Conservation (phyloP, 2,113 vertebrate genomes). For the Cairina moschata region DNA sequence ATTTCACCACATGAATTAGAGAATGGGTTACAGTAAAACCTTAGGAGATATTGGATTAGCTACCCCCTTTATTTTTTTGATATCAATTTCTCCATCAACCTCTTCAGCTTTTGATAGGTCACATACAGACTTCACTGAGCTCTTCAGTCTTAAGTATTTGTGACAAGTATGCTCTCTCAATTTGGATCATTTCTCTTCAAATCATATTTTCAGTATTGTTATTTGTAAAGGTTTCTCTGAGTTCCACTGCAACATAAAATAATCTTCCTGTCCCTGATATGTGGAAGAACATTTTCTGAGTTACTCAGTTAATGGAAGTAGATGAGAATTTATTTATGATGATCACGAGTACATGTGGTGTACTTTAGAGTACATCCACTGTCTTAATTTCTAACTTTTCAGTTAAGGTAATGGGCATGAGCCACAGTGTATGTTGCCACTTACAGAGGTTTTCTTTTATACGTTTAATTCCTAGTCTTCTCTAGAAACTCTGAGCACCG, state of each 20-base stretch:
- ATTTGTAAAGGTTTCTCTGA: neutral
- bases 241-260: neutral
- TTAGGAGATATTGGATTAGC: neutral
- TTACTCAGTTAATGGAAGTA: neutral
- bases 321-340: neutral
- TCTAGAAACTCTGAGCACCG: neutral
- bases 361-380: neutral
- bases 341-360: neutral
- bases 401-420: neutral
- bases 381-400: neutral
- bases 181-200: neutral
- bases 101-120: neutral
- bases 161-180: neutral
- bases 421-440: neutral
- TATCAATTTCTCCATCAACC: neutral
- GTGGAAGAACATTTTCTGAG: neutral
- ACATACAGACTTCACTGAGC: neutral
- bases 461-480: neutral
- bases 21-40: neutral
- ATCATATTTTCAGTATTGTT: neutral
- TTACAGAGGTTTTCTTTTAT: neutral
- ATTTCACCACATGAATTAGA: neutral
- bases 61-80: neutral
- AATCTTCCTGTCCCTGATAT: neutral
- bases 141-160: neutral